phyloP scores from a whole-genome alignment of 2,113 vertebrate genomes.

The Ranitomeya variabilis region DNA sequence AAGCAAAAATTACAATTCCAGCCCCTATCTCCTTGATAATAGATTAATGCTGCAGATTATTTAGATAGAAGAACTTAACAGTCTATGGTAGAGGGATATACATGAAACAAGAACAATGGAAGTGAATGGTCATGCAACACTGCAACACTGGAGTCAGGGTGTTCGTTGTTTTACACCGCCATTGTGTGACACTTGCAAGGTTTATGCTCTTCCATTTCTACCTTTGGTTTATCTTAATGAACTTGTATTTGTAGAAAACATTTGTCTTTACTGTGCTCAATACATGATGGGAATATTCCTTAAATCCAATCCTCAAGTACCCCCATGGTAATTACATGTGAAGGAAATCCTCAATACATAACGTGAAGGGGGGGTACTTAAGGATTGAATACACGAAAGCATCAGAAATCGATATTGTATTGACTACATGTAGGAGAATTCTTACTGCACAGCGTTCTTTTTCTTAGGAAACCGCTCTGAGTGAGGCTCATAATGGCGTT shows the following conservation, averaged over 20 bases:
- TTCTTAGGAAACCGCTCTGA: background rate
- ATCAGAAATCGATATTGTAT: background rate
- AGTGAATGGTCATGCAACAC: too few species aligned
- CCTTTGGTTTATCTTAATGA: background rate
- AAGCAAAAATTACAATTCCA: too few species aligned
- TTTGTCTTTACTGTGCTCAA: background rate
- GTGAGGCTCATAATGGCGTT: background rate
- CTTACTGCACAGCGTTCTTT: background rate
- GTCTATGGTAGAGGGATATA: too few species aligned
- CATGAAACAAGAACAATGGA: too few species aligned
- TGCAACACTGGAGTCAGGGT: too few species aligned
- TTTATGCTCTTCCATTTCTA: background rate
- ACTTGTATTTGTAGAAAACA: background rate
- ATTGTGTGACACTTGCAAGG: too few species aligned
- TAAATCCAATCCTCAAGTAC: background rate
- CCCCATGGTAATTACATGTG: background rate
- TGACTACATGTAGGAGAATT: background rate
- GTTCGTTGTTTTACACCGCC: too few species aligned
- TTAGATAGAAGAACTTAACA: too few species aligned
- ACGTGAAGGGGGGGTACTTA: background rate
- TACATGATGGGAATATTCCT: background rate
- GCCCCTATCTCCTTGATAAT: too few species aligned
- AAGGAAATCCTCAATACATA: conserved; percentile 6
- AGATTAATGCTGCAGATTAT: too few species aligned
- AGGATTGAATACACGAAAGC: background rate